Evolutionary conservation across 2,888 invertebrate species (phyloP).

Genomic region (Drosophila nigritarsus): DNA sequence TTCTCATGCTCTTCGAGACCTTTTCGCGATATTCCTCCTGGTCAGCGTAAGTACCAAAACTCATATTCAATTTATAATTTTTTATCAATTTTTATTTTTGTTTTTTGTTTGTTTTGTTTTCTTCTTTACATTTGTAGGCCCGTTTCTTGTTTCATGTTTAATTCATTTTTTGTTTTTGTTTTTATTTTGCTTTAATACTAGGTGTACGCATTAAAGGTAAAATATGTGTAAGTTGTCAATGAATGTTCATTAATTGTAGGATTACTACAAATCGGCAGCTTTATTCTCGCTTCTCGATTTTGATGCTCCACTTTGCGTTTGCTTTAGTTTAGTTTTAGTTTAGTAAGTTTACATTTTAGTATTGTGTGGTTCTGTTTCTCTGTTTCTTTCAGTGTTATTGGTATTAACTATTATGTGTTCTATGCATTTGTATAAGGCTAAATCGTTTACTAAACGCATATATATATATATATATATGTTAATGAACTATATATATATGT

Average conservation of each 20-base stretch:
- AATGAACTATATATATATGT: constrained; percentile 7
- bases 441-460: constrained; percentile 34
- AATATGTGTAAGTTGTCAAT: constrained; percentile 61
- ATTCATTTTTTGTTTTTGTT: not conserved
- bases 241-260: constrained; percentile 43
- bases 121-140: constrained; percentile 14
- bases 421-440: constrained; percentile 49
- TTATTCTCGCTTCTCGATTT: constrained; percentile 6
- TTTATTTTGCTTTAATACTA: too few species aligned
- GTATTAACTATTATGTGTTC: constrained; percentile 14
- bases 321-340: not conserved
- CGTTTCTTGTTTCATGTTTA: not conserved
- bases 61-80: constrained; percentile 2
- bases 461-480: not conserved
- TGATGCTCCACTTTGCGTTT: not conserved
- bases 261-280: constrained; percentile 44
- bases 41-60: constrained; percentile 7
- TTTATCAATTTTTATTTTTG: constrained; percentile 35
- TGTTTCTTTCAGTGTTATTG: not conserved
- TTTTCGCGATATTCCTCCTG: too few species aligned
- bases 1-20: too few species aligned
- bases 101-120: constrained; percentile 16
- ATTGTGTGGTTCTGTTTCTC: constrained; percentile 41
- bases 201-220: too few species aligned
- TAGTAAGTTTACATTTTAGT: constrained; percentile 37